Percentiles rank a stretch among this genome's conserved stretches.
Conservation (phyloP, 2,888 invertebrate species). For the Stenurella melanura region DNA sequence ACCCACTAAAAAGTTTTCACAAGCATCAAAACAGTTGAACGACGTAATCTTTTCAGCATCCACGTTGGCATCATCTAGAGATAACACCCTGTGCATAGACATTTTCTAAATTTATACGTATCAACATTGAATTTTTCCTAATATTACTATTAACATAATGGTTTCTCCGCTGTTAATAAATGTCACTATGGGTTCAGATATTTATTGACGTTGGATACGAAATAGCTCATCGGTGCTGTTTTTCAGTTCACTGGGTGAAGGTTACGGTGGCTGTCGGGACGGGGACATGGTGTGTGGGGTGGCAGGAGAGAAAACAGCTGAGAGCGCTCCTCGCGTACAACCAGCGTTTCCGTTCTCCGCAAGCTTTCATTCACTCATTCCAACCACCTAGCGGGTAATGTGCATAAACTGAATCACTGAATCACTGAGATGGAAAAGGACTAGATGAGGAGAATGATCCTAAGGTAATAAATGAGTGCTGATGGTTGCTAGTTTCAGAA, state of each 20-base stretch:
- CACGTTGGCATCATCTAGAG: neutral
- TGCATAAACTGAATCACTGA: conserved; percentile 36
- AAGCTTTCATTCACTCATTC: conserved; percentile 38
- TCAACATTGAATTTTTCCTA: too few relatives aligned
- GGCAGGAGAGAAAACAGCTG: conserved; percentile 59
- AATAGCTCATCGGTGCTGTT: conserved; percentile 63
- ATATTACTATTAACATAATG: neutral
- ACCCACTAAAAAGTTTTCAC: too few relatives aligned
- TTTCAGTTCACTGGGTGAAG: conserved; percentile 71
- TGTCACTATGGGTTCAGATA: conserved; percentile 10
- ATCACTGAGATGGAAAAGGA: conserved; percentile 23
- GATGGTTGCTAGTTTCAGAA: too few relatives aligned
- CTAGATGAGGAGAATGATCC: neutral
- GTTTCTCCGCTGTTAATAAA: neutral
- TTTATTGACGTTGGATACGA: conserved; percentile 32
- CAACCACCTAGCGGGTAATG: conserved; percentile 33
- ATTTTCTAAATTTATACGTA: too few relatives aligned
- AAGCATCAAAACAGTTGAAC: too few relatives aligned
- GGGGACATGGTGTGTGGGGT: conserved; percentile 52
- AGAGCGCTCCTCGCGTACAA: conserved; percentile 54
- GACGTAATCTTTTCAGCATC: too few relatives aligned
- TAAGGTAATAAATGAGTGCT: too few relatives aligned
- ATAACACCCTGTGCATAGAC: neutral
- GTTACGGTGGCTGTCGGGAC: conserved; percentile 62
- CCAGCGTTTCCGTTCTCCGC: conserved; percentile 23